A percentile compares a stretch with the other conserved stretches of the same genome.
These are phyloP conservation scores for Anser cygnoides DNA, from an alignment of 2,113 vertebrate species.

Conservation along the genomic window DNA sequence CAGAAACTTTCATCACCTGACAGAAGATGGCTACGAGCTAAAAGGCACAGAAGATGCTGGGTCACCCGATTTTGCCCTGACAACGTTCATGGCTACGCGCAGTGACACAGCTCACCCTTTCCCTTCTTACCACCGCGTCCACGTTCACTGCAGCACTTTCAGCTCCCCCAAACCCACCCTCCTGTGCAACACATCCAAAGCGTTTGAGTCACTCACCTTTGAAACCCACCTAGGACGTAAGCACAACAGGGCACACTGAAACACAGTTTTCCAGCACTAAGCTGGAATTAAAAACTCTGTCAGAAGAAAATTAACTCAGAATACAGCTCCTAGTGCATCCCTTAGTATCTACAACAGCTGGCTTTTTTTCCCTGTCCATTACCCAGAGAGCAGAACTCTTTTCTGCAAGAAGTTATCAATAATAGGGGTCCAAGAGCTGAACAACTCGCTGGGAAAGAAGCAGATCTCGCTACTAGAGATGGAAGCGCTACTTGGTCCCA, in stretches of 20 bases:
- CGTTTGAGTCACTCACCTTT: neutral
- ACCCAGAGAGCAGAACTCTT: neutral
- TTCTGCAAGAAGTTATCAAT: neutral
- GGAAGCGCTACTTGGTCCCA: neutral
- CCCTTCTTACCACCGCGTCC: neutral
- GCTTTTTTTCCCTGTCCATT: too few species aligned
- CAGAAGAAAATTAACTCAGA: neutral
- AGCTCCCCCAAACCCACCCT: neutral
- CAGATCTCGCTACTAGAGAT: too few species aligned
- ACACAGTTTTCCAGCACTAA: accelerated
- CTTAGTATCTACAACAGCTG: neutral
- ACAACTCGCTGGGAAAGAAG: neutral
- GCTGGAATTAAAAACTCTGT: neutral
- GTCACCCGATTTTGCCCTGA: neutral
- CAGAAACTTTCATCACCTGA: neutral
- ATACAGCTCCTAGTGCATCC: neutral
- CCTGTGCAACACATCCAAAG: accelerated
- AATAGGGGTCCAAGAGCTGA: neutral
- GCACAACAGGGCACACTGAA: neutral
- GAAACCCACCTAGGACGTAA: neutral
- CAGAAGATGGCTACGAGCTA: neutral
- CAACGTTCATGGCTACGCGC: neutral
- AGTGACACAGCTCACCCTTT: neutral
- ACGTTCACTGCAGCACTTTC: neutral
- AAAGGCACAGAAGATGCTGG: neutral